Conservation (phyloP, 2,113 vertebrate species). For the Numenius arquata region DNA sequence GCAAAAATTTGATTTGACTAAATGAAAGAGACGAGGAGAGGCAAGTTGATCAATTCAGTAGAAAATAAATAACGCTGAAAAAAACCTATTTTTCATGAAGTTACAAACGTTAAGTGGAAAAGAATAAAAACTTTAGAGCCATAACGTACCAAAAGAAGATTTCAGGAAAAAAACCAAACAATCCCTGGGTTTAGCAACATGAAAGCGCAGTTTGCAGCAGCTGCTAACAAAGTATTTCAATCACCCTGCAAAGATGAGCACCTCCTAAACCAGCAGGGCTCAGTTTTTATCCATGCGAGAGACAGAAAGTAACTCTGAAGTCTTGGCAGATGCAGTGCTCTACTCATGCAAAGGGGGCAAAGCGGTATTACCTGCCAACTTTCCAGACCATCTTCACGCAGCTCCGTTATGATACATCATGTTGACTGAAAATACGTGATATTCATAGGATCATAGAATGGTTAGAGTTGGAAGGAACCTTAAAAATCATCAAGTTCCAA, state of each 20-base stretch:
- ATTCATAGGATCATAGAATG: no score
- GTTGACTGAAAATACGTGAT: neutral
- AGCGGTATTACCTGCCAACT: neutral
- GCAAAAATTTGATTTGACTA: neutral
- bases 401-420: neutral
- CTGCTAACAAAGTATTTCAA: constrained; percentile 14
- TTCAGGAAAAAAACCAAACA: neutral
- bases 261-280: neutral
- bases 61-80: neutral
- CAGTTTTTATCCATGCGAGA: neutral
- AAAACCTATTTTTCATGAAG: neutral
- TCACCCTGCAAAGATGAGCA: neutral
- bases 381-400: neutral
- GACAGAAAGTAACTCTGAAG: neutral
- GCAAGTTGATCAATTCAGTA: neutral
- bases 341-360: neutral
- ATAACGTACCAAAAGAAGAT: neutral
- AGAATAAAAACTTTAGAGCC: neutral
- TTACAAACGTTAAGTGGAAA: neutral
- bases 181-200: neutral
- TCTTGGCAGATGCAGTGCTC: neutral
- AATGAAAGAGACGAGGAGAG: neutral
- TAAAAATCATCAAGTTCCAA: no score
- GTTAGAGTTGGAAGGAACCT: no score
- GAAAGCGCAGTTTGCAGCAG: neutral